Evolutionary conservation across 2,113 vertebrate species (phyloP).

Genomic region (Silurus glanis): DNA sequence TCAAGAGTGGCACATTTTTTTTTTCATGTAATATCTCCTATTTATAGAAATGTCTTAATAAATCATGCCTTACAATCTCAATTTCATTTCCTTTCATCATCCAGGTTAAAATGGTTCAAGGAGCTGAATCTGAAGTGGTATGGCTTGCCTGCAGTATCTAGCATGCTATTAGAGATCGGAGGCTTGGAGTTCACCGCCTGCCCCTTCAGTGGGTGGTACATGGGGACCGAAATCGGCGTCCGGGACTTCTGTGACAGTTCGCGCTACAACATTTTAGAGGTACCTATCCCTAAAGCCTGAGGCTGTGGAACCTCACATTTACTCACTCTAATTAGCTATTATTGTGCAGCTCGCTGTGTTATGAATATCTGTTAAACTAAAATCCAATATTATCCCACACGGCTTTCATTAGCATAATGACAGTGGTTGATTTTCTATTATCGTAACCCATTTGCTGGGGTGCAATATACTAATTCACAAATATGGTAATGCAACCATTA

Average conservation of each 20-base stretch:
- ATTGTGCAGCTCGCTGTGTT: neutral
- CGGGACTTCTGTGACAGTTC: slow-evolving; percentile 95
- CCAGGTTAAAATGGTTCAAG: slow-evolving; percentile 93
- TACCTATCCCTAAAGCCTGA: slow-evolving; percentile 56
- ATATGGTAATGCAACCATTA: slow-evolving; percentile 24
- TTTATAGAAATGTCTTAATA: neutral
- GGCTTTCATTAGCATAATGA: neutral
- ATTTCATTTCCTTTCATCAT: neutral
- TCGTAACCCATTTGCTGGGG: slow-evolving; percentile 1
- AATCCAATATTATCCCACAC: slow-evolving; percentile 15
- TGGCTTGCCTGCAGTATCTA: slow-evolving; percentile 88
- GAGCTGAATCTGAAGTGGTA: slow-evolving; percentile 95
- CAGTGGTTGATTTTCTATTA: slow-evolving; percentile 23
- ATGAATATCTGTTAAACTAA: neutral
- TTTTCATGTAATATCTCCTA: neutral
- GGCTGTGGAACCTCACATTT: neutral
- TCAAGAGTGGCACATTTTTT: neutral
- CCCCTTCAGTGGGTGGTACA: slow-evolving; percentile 99
- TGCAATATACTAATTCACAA: slow-evolving; percentile 10
- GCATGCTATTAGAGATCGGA: slow-evolving; percentile 94
- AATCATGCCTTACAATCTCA: neutral
- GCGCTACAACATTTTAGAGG: slow-evolving; percentile 96
- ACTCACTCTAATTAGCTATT: slow-evolving; percentile 1
- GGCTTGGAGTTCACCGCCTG: slow-evolving; percentile 92
- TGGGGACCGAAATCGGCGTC: slow-evolving; percentile 98